Evolutionary conservation across 2,113 vertebrate genomes (phyloP).

Genomic region (Burhinus bistriatus): DNA sequence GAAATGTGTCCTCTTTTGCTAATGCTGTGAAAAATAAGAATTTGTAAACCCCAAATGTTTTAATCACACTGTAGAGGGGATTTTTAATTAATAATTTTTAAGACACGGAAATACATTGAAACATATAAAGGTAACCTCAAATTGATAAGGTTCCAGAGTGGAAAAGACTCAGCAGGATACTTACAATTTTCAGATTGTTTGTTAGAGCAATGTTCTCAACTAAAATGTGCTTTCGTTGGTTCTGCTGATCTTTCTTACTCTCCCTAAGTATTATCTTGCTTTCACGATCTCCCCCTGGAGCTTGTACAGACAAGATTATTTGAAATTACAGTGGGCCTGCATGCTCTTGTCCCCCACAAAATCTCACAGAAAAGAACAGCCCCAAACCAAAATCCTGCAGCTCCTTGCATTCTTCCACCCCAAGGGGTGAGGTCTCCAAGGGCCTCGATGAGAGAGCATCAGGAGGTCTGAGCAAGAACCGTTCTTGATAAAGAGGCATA

Average conservation of each 20-base stretch:
- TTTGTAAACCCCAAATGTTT: neutral
- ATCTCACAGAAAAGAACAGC: neutral
- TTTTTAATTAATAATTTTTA: neutral
- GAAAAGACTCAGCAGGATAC: neutral
- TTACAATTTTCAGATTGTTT: neutral
- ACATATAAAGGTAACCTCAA: neutral
- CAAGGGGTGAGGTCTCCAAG: neutral
- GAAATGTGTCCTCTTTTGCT: neutral
- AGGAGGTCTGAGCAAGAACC: neutral
- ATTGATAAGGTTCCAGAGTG: neutral
- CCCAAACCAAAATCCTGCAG: neutral
- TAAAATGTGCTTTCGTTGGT: neutral
- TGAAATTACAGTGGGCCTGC: neutral
- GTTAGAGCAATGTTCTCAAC: neutral
- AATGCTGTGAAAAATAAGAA: neutral
- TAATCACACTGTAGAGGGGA: neutral
- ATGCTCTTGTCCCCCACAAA: neutral
- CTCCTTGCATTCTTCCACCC: neutral
- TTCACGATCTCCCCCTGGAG: neutral
- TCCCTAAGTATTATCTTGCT: neutral
- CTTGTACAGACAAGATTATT: neutral
- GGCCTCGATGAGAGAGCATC: accelerated
- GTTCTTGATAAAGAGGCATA: neutral
- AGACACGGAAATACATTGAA: neutral
- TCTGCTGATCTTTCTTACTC: neutral